Evolutionary conservation across 1,140 invertebrate genomes (phyloP), one percentile per base, ranked within the genome.

Genomic region (Pseudomyrmex gracilis): DNA sequence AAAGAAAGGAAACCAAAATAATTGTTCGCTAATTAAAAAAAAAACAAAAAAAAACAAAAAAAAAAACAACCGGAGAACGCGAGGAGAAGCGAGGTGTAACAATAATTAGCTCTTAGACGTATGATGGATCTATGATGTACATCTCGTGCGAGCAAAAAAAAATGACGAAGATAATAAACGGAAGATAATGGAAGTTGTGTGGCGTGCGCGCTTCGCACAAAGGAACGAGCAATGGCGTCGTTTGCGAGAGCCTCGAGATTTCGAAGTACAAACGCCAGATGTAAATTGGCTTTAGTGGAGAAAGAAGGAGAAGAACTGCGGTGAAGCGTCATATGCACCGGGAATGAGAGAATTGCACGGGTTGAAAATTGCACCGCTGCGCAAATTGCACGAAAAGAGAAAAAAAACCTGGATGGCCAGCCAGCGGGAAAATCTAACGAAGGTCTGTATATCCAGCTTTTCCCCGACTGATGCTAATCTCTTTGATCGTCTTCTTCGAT

Each of bases 381-480:
- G 34, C 34, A 67, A 55, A 17, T 45, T 66, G 58, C 22, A 66
- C 24, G 17, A 4, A 2, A n/a, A 9, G 51, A 34, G 53, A 34
- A 55, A 47, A n/a, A 15, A 47, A 60, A 22, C 3, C n/a, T n/a
- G 43, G 43, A 68, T 13, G 34, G 5, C 34, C 34, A 34, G 51
- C 67, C 22, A 57, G 70, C 13, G 17, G 10, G 17, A 22, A 58
- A 53, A 22, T 43, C 47, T 57, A 78, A 70, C 15, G 55, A 58
- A 80, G 76, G 76, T 80, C 22, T 71, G 76, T 80, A 80, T 71
- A 43, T 8, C 20, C 43, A n/a, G 51, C 7, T 58, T 34, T 70
- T 71, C 15, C 45, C 15, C 53, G 7, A 47, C 5, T 58, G 2
- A 47, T n/a, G 20, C 20, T 8, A 12, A 78, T 78, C 12, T 58